A percentile compares a stretch with the other conserved stretches of the same genome.
Conservation (phyloP, 2,113 vertebrate species). For the Dryoscopus gambensis region DNA sequence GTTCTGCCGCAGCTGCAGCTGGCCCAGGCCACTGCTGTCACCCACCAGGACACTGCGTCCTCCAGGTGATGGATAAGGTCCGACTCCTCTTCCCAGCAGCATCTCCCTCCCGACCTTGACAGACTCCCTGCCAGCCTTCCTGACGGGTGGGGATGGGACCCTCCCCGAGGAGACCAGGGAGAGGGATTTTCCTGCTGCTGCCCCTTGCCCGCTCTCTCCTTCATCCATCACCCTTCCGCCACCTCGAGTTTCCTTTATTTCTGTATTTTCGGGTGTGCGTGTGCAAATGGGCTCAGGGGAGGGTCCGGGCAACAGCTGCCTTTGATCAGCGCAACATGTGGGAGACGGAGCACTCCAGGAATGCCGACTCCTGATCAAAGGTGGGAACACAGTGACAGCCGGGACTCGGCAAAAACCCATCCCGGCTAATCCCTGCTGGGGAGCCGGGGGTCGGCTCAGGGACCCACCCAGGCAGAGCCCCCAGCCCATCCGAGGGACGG, state of each 20-base stretch:
- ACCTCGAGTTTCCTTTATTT: not conserved
- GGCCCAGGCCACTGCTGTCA: not conserved
- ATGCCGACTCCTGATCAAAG: slow-evolving; percentile 77
- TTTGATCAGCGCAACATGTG: slow-evolving; percentile 78
- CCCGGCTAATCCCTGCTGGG: not conserved
- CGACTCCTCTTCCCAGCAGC: not conserved
- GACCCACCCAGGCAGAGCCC: not conserved
- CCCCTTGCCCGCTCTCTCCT: not conserved
- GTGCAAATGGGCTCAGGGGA: slow-evolving; percentile 43
- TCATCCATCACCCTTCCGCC: not conserved
- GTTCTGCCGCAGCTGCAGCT: not conserved
- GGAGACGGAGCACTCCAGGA: slow-evolving; percentile 69
- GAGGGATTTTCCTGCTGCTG: not conserved
- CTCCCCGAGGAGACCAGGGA: not conserved
- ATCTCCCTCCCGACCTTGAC: not conserved
- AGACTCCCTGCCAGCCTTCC: not conserved
- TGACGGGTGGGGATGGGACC: not conserved
- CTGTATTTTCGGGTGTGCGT: not conserved
- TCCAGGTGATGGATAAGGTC: not conserved
- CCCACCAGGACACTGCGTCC: not conserved
- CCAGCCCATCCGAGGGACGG: rapidly evolving
- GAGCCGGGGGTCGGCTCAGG: not conserved
- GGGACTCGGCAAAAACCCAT: slow-evolving; percentile 57
- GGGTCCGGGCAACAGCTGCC: slow-evolving; percentile 74
- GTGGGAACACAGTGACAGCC: slow-evolving; percentile 72